Conservation (phyloP, 2,797 vertebrate species). For the Diglossa cyanea region DNA sequence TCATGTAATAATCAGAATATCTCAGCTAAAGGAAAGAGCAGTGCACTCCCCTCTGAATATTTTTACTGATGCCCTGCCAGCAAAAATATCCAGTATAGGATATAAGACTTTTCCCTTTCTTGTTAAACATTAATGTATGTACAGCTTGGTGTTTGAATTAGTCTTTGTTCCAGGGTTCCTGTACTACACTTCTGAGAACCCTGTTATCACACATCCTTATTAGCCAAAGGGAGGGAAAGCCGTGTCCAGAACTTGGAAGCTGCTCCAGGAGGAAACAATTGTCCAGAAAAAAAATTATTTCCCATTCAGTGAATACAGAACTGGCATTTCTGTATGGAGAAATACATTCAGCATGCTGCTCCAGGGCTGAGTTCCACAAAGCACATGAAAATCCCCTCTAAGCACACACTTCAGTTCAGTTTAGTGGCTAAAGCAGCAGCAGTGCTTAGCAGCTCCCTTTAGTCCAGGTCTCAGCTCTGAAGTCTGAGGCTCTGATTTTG, state of each 20-base stretch:
- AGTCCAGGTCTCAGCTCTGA: neutral
- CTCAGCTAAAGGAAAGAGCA: neutral
- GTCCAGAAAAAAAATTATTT: neutral
- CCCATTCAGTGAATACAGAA: neutral
- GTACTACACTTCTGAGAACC: neutral
- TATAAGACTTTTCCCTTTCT: neutral
- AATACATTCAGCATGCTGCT: neutral
- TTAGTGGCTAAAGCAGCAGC: neutral
- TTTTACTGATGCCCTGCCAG: slow-evolving; percentile 13
- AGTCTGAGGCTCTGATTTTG: neutral
- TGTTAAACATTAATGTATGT: neutral
- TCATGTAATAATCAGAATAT: neutral
- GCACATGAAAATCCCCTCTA: neutral
- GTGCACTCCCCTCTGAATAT: neutral
- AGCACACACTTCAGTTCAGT: neutral
- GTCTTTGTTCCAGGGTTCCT: slow-evolving; percentile 17
- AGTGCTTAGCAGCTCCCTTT: neutral
- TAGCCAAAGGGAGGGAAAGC: neutral
- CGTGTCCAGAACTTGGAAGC: neutral
- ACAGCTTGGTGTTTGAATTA: neutral
- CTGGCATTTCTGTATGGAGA: neutral
- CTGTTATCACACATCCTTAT: neutral
- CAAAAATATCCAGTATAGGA: neutral
- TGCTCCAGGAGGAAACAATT: neutral
- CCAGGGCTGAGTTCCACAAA: neutral